A percentile compares a stretch with the other conserved stretches of the same genome.
phyloP scores from a whole-genome alignment of 2,797 vertebrate genomes.

The Aphelocoma californica region DNA sequence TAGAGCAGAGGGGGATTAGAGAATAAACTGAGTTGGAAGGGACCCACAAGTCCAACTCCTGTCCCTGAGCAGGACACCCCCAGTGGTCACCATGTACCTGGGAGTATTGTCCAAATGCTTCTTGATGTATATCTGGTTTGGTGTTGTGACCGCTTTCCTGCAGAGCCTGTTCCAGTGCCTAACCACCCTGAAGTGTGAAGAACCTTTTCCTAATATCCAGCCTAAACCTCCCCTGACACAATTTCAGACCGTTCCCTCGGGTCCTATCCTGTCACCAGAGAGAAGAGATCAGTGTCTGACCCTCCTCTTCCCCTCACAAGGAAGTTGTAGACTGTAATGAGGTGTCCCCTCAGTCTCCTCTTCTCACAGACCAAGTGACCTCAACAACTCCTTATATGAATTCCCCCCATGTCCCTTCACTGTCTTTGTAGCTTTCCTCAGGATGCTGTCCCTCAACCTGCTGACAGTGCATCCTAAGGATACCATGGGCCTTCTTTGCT shows the following conservation, averaged over 20 bases:
- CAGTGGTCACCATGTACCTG: background rate
- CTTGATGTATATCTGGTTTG: background rate
- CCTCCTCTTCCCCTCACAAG: background rate
- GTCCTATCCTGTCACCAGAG: background rate
- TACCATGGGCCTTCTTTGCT: background rate
- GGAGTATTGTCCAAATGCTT: background rate
- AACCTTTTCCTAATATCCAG: background rate
- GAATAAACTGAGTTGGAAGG: background rate
- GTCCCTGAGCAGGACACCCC: background rate
- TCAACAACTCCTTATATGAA: background rate
- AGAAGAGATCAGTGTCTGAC: background rate
- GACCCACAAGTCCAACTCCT: background rate
- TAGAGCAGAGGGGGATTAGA: background rate
- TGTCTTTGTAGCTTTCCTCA: background rate
- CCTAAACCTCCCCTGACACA: background rate
- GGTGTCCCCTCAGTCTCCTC: background rate
- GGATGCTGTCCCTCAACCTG: background rate
- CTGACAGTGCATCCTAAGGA: background rate
- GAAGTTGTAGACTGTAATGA: background rate
- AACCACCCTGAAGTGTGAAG: background rate
- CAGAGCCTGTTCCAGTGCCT: background rate
- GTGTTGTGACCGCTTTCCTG: background rate
- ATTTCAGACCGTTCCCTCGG: accelerated
- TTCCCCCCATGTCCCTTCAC: background rate
- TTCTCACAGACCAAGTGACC: background rate